Evolutionary conservation across 64 coral and sea anemone species (phyloP).

Genomic region (Trachythela sp.): DNA sequence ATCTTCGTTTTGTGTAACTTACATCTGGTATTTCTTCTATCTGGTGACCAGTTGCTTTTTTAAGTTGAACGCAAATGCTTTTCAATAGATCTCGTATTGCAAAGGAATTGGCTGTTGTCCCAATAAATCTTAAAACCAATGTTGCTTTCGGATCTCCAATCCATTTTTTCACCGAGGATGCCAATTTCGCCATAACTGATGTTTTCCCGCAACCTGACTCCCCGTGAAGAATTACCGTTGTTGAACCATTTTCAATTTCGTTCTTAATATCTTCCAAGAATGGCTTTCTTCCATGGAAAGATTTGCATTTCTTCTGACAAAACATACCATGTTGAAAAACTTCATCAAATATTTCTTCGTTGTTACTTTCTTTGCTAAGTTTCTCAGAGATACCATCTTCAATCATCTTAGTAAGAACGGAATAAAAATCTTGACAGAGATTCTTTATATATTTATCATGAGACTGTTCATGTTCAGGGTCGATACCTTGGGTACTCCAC

Average conservation of each 20-base stretch:
- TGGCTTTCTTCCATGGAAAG: slow-evolving; percentile 66
- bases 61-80: slow-evolving; percentile 73
- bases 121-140: slow-evolving; percentile 75
- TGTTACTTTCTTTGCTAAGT: slow-evolving; percentile 32
- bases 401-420: slow-evolving; percentile 59
- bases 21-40: slow-evolving; percentile 64
- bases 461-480: slow-evolving; percentile 47
- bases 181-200: slow-evolving; percentile 81
- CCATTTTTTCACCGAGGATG: slow-evolving; percentile 55
- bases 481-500: slow-evolving; percentile 76
- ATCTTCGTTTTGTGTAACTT: background rate
- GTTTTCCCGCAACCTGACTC: slow-evolving; percentile 93
- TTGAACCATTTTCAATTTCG: slow-evolving; percentile 35
- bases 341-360: slow-evolving; percentile 61
- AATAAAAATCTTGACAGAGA: slow-evolving; percentile 66
- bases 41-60: slow-evolving; percentile 42
- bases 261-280: slow-evolving; percentile 56
- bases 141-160: slow-evolving; percentile 49
- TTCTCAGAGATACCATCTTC: slow-evolving; percentile 56
- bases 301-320: slow-evolving; percentile 77
- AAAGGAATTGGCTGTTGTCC: slow-evolving; percentile 80
- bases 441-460: slow-evolving; percentile 82
- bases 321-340: slow-evolving; percentile 77
- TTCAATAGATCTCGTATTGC: slow-evolving; percentile 57
- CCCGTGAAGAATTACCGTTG: slow-evolving; percentile 58